A percentile compares a stretch with the other conserved stretches of the same genome.
Conservation (phyloP, 23 tunicate genomes). For the Diplosoma virens region DNA sequence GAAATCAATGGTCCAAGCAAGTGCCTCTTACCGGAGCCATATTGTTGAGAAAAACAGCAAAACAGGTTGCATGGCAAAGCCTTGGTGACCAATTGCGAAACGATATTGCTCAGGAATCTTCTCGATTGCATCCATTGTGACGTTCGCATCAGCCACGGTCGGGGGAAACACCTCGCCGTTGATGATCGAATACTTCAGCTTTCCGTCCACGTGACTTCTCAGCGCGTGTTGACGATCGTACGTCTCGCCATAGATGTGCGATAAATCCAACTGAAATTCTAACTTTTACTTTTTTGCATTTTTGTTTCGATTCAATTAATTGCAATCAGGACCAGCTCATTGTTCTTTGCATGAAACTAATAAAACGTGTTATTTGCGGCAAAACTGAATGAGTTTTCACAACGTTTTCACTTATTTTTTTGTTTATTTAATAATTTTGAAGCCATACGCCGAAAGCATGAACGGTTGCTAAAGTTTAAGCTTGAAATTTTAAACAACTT, state of each 20-base stretch:
- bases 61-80: constrained; percentile 20
- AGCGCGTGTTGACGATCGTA: constrained; percentile 41
- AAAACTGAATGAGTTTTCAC: too few species aligned
- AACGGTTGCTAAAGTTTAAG: not conserved
- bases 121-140: constrained; percentile 25
- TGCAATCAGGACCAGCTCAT: too few species aligned
- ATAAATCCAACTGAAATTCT: constrained; percentile 33
- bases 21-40: constrained; percentile 60
- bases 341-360: too few species aligned
- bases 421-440: too few species aligned
- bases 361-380: too few species aligned
- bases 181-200: constrained; percentile 40
- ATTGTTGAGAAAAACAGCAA: constrained; percentile 34
- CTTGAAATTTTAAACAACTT: not conserved
- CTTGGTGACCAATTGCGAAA: constrained; percentile 41
- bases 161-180: constrained; percentile 73
- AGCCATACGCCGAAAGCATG: too few species aligned
- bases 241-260: constrained; percentile 51
- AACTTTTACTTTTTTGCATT: not conserved
- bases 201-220: constrained; percentile 47
- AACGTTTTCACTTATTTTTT: too few species aligned
- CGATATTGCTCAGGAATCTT: constrained; percentile 16
- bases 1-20: too few species aligned
- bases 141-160: constrained; percentile 19
- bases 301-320: too few species aligned